Base-by-base conservation (phyloP, 2,888 invertebrate species). In the Muscina levida region DNA sequence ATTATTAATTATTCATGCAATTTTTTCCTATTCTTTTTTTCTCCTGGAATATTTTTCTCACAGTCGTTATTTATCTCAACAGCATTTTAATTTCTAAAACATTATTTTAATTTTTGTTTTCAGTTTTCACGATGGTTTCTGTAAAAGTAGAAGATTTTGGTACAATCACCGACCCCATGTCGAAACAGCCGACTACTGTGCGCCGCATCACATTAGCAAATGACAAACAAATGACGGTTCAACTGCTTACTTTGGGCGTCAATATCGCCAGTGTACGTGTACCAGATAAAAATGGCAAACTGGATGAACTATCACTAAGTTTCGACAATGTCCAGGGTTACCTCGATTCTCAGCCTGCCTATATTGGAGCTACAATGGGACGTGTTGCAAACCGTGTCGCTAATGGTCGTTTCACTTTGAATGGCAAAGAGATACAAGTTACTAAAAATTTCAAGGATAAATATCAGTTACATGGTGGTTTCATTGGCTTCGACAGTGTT, bases 281-380 rank as follows among this genome's bases (percentile, higher is more conserved):
- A 2, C 96, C 97, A 0, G 95, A 97, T 87, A 93, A 92, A 82
- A 91, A 93, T 86, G 96, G 95, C 10, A 91, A 92, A n/a, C 85
- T 94, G 1, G 94, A 93, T 13, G 97, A 98, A 87, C 92, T 97
- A 1, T 92, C 95, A 0, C 92, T 96, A 46, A 97, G 97, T 15
- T 97, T 94, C 86, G 96, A 97, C 86, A 93, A 94, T 76, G 91
- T 97, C 56, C 92, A 94, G 90, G 96, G 97, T 93, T 93, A 91
- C 62, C 39, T 86, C 95, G 95, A 94, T 71, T 95, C 95, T 85
- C 91, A 92, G 15, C 91, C 92, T 82, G 87, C 94, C 0, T 97
- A 97, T 88, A 95, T 98, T 86, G 98, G 98, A 0, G 94, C 95
- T 0, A 94, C 96, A 0, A 92, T 98, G 75, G 98, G 98, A 0